A percentile compares a stretch with the other conserved stretches of the same genome.
Conservation (phyloP, 2,888 invertebrate species). For the Athripsodes cinereus region DNA sequence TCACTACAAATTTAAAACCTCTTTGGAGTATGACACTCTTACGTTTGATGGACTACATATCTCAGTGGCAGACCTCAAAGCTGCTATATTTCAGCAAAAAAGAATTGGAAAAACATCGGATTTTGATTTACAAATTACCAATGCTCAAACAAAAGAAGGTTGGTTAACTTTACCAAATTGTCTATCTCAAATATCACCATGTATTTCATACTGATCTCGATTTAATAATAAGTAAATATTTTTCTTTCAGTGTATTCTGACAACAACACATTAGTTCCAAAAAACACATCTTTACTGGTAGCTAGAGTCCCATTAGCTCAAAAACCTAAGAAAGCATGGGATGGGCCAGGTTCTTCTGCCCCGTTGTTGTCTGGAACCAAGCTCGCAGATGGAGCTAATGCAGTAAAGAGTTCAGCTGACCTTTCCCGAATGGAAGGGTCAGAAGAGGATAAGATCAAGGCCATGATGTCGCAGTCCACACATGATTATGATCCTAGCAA, state of each 20-base stretch:
- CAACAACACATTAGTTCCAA: slow-evolving; percentile 87
- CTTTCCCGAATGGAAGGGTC: slow-evolving; percentile 84
- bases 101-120: slow-evolving; percentile 89
- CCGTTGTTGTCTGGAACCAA: slow-evolving; percentile 40
- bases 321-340: slow-evolving; percentile 74
- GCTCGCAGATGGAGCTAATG: slow-evolving; percentile 36
- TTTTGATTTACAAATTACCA: slow-evolving; percentile 93
- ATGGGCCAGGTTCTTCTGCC: slow-evolving; percentile 47
- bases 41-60: slow-evolving; percentile 97
- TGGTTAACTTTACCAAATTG: slow-evolving; percentile 28
- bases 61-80: slow-evolving; percentile 91
- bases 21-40: slow-evolving; percentile 91
- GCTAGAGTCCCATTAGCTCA: slow-evolving; percentile 83
- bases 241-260: slow-evolving; percentile 75
- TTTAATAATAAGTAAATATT: neutral
- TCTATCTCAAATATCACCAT: neutral
- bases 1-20: slow-evolving; percentile 98
- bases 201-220: neutral
- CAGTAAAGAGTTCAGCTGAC: slow-evolving; percentile 67
- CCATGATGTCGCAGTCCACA: slow-evolving; percentile 96
- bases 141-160: slow-evolving; percentile 98
- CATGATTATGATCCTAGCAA: slow-evolving; percentile 96
- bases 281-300: slow-evolving; percentile 95
- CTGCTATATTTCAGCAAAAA: slow-evolving; percentile 91
- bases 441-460: slow-evolving; percentile 96